phyloP scores from a whole-genome alignment of 2,113 vertebrate genomes.

The Rhagologus leucostigma region DNA sequence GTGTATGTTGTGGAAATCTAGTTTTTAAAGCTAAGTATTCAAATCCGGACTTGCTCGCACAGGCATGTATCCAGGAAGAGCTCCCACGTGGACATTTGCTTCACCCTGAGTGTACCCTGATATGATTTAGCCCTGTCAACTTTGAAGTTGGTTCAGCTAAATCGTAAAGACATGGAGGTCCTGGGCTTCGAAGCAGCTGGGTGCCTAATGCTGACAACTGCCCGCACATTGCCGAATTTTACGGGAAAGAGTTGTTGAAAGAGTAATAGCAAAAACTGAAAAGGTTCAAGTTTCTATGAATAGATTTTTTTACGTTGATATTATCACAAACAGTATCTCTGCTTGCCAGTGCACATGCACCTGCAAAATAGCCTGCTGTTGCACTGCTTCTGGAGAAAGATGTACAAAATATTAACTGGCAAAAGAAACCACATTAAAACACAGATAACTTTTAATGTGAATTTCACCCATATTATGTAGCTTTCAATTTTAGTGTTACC shows the following conservation, averaged over 20 bases:
- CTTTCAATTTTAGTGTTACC: slow-evolving; percentile 65
- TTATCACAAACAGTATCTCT: not conserved
- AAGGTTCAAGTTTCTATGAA: not conserved
- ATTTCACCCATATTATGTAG: not conserved
- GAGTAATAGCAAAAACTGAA: not conserved
- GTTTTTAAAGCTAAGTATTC: not conserved
- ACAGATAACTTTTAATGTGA: not conserved
- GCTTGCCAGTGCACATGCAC: not conserved
- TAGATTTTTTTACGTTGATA: not conserved
- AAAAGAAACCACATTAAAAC: slow-evolving; percentile 38
- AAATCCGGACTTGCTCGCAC: not conserved
- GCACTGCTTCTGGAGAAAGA: slow-evolving; percentile 4
- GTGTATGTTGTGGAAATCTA: not conserved
- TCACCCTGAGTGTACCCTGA: not conserved
- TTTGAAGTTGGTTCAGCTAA: not conserved
- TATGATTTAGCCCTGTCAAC: not conserved
- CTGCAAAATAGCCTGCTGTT: not conserved
- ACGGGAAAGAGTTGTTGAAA: not conserved
- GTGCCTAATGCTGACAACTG: not conserved
- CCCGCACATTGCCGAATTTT: not conserved
- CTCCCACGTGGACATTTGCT: not conserved
- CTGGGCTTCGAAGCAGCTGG: not conserved
- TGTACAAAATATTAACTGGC: not conserved
- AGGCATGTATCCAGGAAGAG: not conserved
- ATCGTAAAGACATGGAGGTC: not conserved